Evolutionary conservation across 2,113 vertebrate species (phyloP).

Genomic region (Rana temporaria): DNA sequence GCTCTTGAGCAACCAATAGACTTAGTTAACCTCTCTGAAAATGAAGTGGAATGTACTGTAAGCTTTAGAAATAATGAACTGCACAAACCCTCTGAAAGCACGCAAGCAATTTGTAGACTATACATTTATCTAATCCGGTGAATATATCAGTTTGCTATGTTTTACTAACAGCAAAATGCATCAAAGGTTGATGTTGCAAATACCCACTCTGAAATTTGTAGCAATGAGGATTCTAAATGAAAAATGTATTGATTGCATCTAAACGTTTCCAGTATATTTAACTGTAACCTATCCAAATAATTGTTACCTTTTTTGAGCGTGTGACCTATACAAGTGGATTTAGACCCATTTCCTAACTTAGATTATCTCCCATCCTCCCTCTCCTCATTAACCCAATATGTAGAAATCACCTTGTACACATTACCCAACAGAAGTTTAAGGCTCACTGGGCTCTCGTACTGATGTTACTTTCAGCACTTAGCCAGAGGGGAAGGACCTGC

Average conservation of each 20-base stretch:
- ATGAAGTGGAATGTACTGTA: neutral
- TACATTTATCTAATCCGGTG: neutral
- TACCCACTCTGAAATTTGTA: neutral
- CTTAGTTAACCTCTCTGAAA: slow-evolving; percentile 16
- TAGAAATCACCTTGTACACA: too few species aligned
- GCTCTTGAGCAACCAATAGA: neutral
- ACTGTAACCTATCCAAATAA: neutral
- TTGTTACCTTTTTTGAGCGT: too few species aligned
- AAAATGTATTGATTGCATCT: neutral
- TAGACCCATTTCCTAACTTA: too few species aligned
- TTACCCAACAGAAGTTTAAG: too few species aligned
- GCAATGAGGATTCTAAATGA: neutral
- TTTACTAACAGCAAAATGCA: neutral
- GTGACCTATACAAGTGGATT: too few species aligned
- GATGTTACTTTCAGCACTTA: too few species aligned
- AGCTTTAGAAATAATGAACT: slow-evolving; percentile 18
- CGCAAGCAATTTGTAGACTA: neutral
- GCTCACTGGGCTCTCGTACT: too few species aligned
- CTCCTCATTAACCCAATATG: too few species aligned
- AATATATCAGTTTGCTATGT: neutral
- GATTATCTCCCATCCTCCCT: too few species aligned
- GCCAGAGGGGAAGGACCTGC: too few species aligned
- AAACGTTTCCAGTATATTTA: neutral
- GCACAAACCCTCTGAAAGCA: neutral
- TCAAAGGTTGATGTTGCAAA: neutral